A percentile compares a stretch with the other conserved stretches of the same genome.
phyloP scores from a whole-genome alignment of 2,113 vertebrate species.

The Eclectus roratus region DNA sequence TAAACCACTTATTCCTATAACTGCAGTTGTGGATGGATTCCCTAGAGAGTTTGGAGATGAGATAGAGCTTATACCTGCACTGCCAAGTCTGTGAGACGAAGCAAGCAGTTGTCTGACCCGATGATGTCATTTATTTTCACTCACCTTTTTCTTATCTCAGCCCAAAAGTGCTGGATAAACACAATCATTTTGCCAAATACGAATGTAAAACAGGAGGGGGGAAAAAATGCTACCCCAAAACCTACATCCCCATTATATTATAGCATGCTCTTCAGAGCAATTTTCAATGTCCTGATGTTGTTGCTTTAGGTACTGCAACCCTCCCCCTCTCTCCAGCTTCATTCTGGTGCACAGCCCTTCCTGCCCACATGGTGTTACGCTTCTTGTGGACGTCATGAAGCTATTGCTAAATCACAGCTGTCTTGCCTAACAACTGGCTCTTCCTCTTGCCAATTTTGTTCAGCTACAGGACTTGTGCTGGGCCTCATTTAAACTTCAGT shows the following conservation, averaged over 20 bases:
- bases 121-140: conserved; percentile 24
- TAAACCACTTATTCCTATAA: neutral
- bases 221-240: neutral
- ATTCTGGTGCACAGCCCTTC: neutral
- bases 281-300: neutral
- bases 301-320: neutral
- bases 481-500: neutral
- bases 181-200: neutral
- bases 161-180: neutral
- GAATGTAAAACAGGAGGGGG: neutral
- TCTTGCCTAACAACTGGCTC: conserved; percentile 34
- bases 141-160: conserved; percentile 5
- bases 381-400: neutral
- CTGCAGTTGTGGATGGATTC: neutral
- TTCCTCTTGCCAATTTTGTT: conserved; percentile 1
- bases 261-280: neutral
- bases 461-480: neutral
- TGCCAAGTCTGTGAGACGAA: conserved; percentile 9
- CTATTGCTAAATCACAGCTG: conserved; percentile 46
- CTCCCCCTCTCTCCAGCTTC: neutral
- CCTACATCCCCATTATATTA: neutral
- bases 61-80: neutral
- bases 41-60: neutral
- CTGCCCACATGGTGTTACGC: neutral
- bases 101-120: neutral